Percentiles rank a stretch among this genome's conserved stretches.
These are phyloP conservation scores for Brachylomia viminalis DNA, from an alignment of 2,888 invertebrate genomes.

Conservation along the genomic window DNA sequence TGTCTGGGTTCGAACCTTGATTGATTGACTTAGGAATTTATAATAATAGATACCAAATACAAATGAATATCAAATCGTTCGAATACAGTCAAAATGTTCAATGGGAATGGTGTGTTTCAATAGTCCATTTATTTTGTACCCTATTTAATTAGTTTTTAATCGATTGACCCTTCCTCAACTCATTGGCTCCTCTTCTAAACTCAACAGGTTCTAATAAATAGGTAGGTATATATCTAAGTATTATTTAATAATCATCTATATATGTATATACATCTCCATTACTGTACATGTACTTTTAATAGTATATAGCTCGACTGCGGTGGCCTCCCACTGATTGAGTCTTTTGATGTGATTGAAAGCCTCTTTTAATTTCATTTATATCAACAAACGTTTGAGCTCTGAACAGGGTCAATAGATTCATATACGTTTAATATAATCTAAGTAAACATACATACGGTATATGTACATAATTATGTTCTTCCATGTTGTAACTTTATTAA, in stretches of 20 bases:
- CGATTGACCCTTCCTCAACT: not conserved
- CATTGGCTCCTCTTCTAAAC: not conserved
- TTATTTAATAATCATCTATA: constrained; percentile 10
- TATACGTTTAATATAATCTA: not conserved
- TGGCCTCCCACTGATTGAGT: constrained; percentile 68
- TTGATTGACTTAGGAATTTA: no score
- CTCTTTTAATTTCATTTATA: constrained; percentile 66
- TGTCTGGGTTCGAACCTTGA: no score
- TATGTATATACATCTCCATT: constrained; percentile 37
- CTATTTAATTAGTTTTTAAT: not conserved
- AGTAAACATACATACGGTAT: not conserved
- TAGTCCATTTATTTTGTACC: not conserved
- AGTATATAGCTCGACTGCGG: constrained; percentile 53
- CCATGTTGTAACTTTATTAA: not conserved
- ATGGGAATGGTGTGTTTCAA: no score
- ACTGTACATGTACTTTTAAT: constrained; percentile 42
- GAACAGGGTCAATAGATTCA: constrained; percentile 31
- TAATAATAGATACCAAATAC: no score
- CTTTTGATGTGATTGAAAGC: constrained; percentile 68
- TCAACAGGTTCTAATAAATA: not conserved
- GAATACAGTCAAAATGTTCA: no score
- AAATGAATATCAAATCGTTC: no score
- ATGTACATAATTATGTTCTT: not conserved
- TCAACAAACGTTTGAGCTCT: constrained; percentile 49
- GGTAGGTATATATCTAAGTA: not conserved